These are phyloP conservation scores for Cerceris ruficornis DNA, from an alignment of 2,888 invertebrate species.

Conservation along the genomic window DNA sequence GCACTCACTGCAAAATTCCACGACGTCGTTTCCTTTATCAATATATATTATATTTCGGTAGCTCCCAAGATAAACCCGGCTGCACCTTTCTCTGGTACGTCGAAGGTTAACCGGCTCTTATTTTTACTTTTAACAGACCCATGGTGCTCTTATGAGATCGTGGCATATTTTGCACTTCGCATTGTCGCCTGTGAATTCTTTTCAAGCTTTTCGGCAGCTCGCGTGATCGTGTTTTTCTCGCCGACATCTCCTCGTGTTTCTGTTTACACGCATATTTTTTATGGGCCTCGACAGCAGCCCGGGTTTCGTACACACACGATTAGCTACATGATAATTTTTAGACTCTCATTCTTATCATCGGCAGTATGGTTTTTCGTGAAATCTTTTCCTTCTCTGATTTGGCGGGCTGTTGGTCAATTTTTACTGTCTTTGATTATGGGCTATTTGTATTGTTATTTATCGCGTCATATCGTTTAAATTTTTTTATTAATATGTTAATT, in stretches of 20 bases:
- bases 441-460: no score
- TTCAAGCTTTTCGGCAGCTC: not conserved
- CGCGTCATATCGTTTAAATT: no score
- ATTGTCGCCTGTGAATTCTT: not conserved
- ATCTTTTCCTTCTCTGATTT: no score
- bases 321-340: no score
- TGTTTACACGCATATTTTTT: no score
- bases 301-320: no score
- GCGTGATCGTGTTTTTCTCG: not conserved
- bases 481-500: no score
- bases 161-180: slow-evolving; percentile 21
- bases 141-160: slow-evolving; percentile 7
- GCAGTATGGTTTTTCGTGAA: no score
- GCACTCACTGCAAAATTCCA: not conserved
- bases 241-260: not conserved
- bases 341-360: no score
- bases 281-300: no score
- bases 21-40: slow-evolving; percentile 18
- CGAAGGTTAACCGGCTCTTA: slow-evolving; percentile 41
- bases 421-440: no score
- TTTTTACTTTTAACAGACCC: slow-evolving; percentile 19
- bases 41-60: slow-evolving; percentile 26
- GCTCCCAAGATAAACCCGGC: slow-evolving; percentile 15
- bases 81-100: slow-evolving; percentile 36
- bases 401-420: no score